phyloP scores from a whole-genome alignment of 2,888 invertebrate species.

The Microchrysa polita region DNA sequence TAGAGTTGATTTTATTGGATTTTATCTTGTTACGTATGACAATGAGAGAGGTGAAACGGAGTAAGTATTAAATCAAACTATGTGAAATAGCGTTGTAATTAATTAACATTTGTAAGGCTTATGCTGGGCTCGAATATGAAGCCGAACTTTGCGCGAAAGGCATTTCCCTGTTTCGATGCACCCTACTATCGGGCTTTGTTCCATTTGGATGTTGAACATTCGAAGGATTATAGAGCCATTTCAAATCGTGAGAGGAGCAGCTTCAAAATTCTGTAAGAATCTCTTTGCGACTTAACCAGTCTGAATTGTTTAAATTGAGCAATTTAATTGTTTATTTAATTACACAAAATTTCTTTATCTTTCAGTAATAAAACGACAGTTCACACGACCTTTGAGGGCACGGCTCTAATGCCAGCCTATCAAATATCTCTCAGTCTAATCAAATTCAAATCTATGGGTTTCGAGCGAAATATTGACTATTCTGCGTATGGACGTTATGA shows the following conservation, averaged over 20 bases:
- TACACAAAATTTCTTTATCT: background rate
- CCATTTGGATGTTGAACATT: background rate
- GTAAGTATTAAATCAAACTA: no score
- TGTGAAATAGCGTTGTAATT: no score
- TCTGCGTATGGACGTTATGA: background rate
- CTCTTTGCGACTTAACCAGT: background rate
- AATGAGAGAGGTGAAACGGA: background rate
- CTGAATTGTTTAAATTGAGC: no score
- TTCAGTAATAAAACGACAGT: background rate
- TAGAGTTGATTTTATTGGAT: constrained; percentile 6
- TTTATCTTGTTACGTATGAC: background rate
- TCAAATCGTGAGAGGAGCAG: background rate
- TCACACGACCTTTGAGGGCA: background rate
- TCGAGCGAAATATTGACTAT: background rate
- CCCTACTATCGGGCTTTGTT: constrained; percentile 62
- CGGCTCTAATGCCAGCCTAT: background rate
- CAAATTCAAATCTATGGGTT: background rate
- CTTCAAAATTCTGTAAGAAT: background rate
- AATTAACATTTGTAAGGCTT: constrained; percentile 53
- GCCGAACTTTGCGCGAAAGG: constrained; percentile 72
- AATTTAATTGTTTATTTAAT: background rate
- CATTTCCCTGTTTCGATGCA: constrained; percentile 84
- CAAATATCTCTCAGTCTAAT: background rate
- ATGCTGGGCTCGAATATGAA: constrained; percentile 76
- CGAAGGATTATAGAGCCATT: background rate